Conservation (phyloP, 2,113 vertebrate genomes). For the Tretioscincus oriximinensis region DNA sequence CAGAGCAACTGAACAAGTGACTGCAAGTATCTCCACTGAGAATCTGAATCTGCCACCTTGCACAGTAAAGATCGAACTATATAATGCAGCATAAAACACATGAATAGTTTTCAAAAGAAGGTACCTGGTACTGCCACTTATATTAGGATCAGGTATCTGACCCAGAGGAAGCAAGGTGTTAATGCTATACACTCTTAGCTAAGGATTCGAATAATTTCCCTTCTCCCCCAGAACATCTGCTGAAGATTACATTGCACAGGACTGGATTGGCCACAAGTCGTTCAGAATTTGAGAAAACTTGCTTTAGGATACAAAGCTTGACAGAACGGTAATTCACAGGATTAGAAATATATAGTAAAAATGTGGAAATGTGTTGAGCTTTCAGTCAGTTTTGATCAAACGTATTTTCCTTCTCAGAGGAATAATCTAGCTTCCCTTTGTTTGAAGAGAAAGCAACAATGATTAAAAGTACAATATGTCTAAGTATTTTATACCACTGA, state of each 20-base stretch:
- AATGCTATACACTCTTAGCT: neutral
- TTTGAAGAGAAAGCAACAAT: constrained; percentile 22
- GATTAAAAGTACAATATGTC: constrained; percentile 32
- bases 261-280: neutral
- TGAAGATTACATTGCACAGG: neutral
- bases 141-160: neutral
- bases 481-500: constrained; percentile 32
- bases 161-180: neutral
- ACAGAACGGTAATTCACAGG: constrained; percentile 14
- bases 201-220: neutral
- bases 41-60: constrained; percentile 8
- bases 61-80: neutral
- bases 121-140: neutral
- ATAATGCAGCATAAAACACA: neutral
- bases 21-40: constrained; percentile 3
- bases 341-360: constrained; percentile 6
- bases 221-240: neutral
- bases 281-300: neutral
- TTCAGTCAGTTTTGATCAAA: constrained; percentile 17
- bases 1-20: neutral
- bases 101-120: neutral
- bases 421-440: neutral
- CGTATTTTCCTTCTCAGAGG: neutral
- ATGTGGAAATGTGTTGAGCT: neutral
- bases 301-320: neutral